Evolutionary conservation across 1,140 invertebrate species (phyloP).

Genomic region (Sycobia sp.): DNA sequence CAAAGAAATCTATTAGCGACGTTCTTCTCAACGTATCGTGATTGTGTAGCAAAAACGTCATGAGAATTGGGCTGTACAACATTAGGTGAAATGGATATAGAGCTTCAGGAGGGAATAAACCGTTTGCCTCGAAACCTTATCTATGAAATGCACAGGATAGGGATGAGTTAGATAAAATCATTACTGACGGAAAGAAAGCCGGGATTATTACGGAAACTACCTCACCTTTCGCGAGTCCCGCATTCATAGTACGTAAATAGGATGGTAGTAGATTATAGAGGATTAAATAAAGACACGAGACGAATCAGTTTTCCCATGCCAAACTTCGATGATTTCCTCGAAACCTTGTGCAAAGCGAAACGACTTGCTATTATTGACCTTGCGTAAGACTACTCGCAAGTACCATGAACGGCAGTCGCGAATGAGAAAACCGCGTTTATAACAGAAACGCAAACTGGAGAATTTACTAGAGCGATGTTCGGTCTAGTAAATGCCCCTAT

Average conservation of each 20-base stretch:
- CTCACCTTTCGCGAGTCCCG: conserved; percentile 42
- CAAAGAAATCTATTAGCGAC: too few relatives aligned
- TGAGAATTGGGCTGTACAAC: not conserved
- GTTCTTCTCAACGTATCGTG: too few relatives aligned
- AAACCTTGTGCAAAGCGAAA: not conserved
- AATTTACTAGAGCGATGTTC: not conserved
- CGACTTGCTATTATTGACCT: too few relatives aligned
- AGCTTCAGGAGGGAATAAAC: not conserved
- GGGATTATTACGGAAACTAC: conserved; percentile 22
- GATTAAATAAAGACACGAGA: too few relatives aligned
- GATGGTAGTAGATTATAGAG: conserved; percentile 46
- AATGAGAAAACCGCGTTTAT: not conserved
- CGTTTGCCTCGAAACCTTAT: not conserved
- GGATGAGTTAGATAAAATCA: not conserved
- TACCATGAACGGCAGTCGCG: too few relatives aligned
- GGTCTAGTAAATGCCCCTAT: not conserved
- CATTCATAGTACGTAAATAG: conserved; percentile 42
- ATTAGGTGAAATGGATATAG: not conserved
- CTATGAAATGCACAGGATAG: not conserved
- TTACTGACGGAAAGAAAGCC: conserved; percentile 21
- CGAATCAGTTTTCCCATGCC: conserved; percentile 14
- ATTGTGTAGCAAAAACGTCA: not conserved
- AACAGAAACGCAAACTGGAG: not conserved
- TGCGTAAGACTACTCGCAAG: too few relatives aligned
- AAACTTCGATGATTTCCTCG: conserved; percentile 11